Evolutionary conservation across 2,797 vertebrate species (phyloP).

Genomic region (Coendou prehensilis): DNA sequence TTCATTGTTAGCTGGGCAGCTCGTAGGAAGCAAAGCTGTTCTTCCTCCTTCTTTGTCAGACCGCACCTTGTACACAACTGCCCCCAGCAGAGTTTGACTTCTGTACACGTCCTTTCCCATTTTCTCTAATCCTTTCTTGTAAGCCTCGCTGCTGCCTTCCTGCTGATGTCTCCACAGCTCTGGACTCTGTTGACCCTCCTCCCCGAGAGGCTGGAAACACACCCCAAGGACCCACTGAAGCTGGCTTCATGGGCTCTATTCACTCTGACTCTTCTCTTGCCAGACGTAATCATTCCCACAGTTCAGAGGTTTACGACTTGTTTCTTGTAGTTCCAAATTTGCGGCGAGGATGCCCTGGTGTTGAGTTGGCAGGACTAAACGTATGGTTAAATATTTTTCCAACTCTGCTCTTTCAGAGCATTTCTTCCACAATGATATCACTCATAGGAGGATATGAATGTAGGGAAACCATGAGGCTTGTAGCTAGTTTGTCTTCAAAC

Average conservation of each 20-base stretch:
- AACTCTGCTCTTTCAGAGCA: constrained; percentile 79
- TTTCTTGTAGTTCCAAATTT: constrained; percentile 87
- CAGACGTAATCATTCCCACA: constrained; percentile 85
- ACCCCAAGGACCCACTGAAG: constrained; percentile 63
- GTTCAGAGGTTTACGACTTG: constrained; percentile 88
- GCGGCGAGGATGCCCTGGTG: constrained; percentile 87
- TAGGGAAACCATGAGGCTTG: background rate
- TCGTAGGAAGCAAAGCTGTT: background rate
- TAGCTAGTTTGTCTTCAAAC: constrained; percentile 38
- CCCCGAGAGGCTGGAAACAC: constrained; percentile 24
- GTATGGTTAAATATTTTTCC: constrained; percentile 84
- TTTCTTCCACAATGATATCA: constrained; percentile 66
- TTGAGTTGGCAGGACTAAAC: constrained; percentile 82
- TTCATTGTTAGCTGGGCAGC: background rate
- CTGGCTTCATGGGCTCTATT: constrained; percentile 36
- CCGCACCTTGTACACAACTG: background rate
- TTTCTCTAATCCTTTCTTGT: constrained; percentile 13
- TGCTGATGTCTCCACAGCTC: constrained; percentile 50
- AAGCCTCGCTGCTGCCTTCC: constrained; percentile 9
- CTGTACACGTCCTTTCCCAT: background rate
- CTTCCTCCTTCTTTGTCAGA: background rate
- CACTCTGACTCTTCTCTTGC: constrained; percentile 72
- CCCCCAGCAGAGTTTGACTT: background rate
- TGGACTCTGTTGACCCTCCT: constrained; percentile 61
- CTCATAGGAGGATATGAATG: constrained; percentile 51